Evolutionary conservation across 2,113 vertebrate genomes (phyloP), one percentile per base, ranked within the genome.

Genomic region (Peromyscus leucopus): DNA sequence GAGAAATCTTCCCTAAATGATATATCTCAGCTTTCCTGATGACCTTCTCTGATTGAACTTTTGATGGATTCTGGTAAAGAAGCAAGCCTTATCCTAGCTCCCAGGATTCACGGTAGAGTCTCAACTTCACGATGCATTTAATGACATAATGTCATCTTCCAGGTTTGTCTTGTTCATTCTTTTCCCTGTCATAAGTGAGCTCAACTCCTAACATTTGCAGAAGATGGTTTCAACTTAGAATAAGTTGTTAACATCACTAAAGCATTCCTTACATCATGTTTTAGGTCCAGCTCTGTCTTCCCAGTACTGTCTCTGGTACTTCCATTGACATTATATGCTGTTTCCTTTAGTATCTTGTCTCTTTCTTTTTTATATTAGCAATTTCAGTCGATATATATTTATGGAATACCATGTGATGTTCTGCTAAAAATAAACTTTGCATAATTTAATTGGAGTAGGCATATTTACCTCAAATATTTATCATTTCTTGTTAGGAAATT

Each of bases 151-250:
- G 22, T 7, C 13, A 65, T 16, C 65, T 12, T 63, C 24, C 17
- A 80, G 33, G 51, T 7, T 26, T 91, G 6, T 57, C 39, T 72
- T 59, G 10, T 28, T 95, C 17, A 79, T 12, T 28, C 0, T 42
- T 19, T 63, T 28, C 39, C 11, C 1, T n/a, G 2, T 63, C 12
- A 55, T 8, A 3, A 83, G n/a, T 48, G 51, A 83, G 42, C 15
- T 19, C 13, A 16, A 17, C 21, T 80, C 91, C 21, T 71, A 79
- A 65, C 19, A n/a, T 90, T 96, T 92, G n/a, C 3, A 92, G 83
- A 89, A 95, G 57, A 63, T 92, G 11, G 48, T 71, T 92, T 96
- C 48, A 55, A 69, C 5, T 82, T 21, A 36, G 15, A 72, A 84
- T 42, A 24, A 2, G 16, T 51, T 84, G 15, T 10, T 24, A 5